These are phyloP conservation scores for Panthera uncia DNA, from an alignment of 2,113 vertebrate species.

Conservation along the genomic window DNA sequence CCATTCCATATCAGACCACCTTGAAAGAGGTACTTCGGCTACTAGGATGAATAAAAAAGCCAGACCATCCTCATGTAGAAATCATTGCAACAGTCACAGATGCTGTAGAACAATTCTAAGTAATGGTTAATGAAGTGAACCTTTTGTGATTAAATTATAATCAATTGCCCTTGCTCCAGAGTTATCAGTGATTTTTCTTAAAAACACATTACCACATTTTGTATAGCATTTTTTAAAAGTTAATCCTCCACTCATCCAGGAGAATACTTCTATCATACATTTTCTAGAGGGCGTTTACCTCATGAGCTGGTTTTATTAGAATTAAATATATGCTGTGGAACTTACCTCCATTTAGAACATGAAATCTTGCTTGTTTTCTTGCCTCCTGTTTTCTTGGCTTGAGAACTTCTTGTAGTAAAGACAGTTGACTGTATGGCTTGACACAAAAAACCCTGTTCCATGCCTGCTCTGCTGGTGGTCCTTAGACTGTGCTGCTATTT, in stretches of 20 bases:
- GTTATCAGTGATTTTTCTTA: not conserved
- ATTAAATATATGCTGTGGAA: not conserved
- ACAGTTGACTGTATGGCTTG: not conserved
- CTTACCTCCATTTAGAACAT: not conserved
- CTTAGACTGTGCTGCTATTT: not conserved
- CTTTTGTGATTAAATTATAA: not conserved
- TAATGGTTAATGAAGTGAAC: not conserved
- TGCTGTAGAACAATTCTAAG: too few relatives aligned
- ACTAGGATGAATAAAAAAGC: not conserved
- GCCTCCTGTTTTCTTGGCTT: not conserved
- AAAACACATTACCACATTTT: not conserved
- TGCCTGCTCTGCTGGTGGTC: not conserved
- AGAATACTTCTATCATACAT: not conserved
- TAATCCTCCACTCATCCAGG: not conserved
- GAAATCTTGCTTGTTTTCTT: not conserved
- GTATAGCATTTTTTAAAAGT: not conserved
- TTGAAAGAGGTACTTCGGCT: not conserved
- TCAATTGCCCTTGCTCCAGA: not conserved
- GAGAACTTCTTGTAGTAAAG: not conserved
- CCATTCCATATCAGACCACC: not conserved
- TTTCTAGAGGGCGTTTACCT: not conserved
- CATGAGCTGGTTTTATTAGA: not conserved
- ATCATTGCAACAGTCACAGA: not conserved
- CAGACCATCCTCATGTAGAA: not conserved
- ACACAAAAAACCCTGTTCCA: rapidly evolving